phyloP scores from a whole-genome alignment of 2,797 vertebrate species.

The Choloepus didactylus region DNA sequence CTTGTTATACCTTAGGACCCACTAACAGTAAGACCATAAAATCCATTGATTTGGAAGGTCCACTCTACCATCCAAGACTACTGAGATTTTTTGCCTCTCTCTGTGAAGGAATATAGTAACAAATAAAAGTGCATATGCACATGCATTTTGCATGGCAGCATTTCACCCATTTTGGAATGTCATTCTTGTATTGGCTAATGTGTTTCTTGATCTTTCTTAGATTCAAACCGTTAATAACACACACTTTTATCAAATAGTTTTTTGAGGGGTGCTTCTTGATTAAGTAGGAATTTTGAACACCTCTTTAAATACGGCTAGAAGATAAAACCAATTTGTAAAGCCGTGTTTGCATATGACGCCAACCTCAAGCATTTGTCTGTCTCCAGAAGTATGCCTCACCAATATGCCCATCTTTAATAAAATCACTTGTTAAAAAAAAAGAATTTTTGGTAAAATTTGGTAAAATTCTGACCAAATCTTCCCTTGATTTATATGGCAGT shows the following conservation, averaged over 20 bases:
- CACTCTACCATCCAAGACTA: neutral
- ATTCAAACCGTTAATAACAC: constrained; percentile 71
- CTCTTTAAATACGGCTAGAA: constrained; percentile 84
- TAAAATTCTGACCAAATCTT: neutral
- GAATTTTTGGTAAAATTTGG: neutral
- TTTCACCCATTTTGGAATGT: constrained; percentile 62
- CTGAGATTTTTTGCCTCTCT: neutral
- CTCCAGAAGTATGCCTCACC: constrained; percentile 75
- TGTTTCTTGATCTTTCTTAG: constrained; percentile 69
- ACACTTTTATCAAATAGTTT: constrained; percentile 77
- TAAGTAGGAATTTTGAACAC: constrained; percentile 80
- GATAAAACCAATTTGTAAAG: constrained; percentile 82
- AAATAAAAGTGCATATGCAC: neutral
- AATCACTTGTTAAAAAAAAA: constrained; percentile 77
- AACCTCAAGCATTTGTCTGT: constrained; percentile 78
- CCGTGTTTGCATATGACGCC: constrained; percentile 75
- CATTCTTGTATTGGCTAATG: constrained; percentile 62
- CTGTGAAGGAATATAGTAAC: constrained; percentile 40
- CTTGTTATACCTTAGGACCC: neutral
- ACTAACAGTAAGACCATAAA: neutral
- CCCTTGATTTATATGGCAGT: neutral
- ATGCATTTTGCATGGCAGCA: constrained; percentile 69
- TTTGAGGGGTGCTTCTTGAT: constrained; percentile 80
- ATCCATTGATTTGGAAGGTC: constrained; percentile 36
- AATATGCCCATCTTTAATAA: constrained; percentile 82